Conservation (phyloP, 2,888 invertebrate species). For the Drosophila differens region DNA sequence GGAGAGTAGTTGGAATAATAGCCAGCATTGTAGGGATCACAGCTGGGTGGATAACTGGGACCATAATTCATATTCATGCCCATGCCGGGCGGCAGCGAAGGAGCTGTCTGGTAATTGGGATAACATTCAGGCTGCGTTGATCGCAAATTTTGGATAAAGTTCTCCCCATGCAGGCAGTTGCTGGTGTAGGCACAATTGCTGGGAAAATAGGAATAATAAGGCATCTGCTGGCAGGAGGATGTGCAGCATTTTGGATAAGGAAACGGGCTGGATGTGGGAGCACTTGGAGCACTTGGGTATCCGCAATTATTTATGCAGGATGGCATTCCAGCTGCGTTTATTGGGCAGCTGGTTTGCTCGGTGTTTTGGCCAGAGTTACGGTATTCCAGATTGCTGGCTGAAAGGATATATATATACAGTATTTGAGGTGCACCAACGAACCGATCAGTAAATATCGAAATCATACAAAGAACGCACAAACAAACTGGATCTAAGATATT, state of each 20-base stretch:
- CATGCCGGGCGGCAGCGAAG: neutral
- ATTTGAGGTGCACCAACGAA: neutral
- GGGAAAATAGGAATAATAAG: neutral
- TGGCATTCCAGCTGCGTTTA: neutral
- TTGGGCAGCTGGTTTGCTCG: neutral
- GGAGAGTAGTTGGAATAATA: neutral
- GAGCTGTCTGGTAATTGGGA: conserved; percentile 16
- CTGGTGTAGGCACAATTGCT: neutral
- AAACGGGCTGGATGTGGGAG: neutral
- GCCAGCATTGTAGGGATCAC: neutral
- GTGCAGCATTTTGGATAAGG: neutral
- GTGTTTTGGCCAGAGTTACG: neutral
- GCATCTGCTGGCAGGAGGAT: neutral
- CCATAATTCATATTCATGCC: conserved; percentile 4
- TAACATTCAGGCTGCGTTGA: neutral
- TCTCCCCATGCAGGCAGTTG: conserved; percentile 30
- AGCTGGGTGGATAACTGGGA: neutral
- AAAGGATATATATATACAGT: neutral
- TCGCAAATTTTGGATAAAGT: conserved; percentile 24
- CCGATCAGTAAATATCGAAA: neutral
- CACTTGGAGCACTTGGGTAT: neutral
- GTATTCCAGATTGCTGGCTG: neutral
- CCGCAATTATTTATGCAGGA: neutral
- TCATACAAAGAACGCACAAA: neutral
- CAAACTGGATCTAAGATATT: neutral